phyloP scores from a whole-genome alignment of 1,140 invertebrate species.

The Drosophila sturtevanti region DNA sequence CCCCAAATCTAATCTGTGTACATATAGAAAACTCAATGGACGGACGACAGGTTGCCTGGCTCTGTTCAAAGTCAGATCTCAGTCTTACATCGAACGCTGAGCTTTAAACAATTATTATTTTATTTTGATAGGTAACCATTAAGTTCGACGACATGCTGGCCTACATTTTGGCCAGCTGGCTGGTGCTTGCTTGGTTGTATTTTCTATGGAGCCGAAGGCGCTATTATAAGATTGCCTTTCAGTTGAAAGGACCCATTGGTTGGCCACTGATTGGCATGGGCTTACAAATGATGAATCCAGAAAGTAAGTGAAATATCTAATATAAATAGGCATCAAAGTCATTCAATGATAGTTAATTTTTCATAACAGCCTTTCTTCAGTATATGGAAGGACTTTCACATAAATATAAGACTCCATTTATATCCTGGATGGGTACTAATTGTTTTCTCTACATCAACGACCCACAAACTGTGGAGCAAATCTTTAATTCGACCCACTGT shows the following conservation, averaged over 20 bases:
- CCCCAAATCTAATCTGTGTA: neutral
- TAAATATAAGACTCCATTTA: conserved; percentile 64
- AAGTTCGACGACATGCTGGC: conserved; percentile 67
- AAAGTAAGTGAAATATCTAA: conserved; percentile 49
- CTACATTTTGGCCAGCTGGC: conserved; percentile 52
- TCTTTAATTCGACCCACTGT: conserved; percentile 74
- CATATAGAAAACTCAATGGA: conserved; percentile 62
- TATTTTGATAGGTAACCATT: neutral
- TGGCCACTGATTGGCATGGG: conserved; percentile 73
- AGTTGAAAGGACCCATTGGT: conserved; percentile 66
- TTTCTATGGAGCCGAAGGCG: conserved; percentile 71
- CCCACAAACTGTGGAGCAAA: conserved; percentile 69
- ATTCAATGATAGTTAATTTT: neutral
- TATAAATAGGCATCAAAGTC: neutral
- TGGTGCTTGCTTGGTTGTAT: conserved; percentile 63
- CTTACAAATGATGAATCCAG: conserved; percentile 76
- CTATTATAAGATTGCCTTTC: conserved; percentile 64
- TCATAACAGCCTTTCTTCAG: conserved; percentile 59
- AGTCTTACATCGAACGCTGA: conserved; percentile 43
- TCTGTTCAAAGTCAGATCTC: conserved; percentile 10
- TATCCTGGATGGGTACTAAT: conserved; percentile 78
- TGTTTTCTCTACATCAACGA: conserved; percentile 79
- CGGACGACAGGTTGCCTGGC: neutral
- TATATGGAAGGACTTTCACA: conserved; percentile 64
- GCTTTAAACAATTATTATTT: conserved; percentile 38